Evolutionary conservation across 2,888 invertebrate species (phyloP).

Genomic region (Anagyrus pseudococci): DNA sequence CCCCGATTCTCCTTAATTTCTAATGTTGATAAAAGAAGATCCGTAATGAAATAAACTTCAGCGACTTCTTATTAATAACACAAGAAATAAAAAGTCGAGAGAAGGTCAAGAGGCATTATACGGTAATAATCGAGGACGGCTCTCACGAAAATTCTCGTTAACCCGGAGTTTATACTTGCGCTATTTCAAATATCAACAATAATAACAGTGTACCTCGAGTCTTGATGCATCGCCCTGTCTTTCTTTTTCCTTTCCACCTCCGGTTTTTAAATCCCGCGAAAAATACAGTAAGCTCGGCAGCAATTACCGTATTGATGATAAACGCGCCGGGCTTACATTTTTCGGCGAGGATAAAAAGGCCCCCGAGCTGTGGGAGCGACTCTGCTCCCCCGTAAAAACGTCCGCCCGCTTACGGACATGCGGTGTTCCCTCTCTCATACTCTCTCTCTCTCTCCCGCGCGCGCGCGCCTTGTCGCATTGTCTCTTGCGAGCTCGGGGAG

Average conservation of each 20-base stretch:
- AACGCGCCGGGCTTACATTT: slow-evolving; percentile 30
- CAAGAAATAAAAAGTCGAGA: too few relatives aligned
- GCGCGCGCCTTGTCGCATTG: neutral
- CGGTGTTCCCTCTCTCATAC: slow-evolving; percentile 1
- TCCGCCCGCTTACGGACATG: neutral
- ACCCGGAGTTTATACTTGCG: too few relatives aligned
- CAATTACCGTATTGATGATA: slow-evolving; percentile 39
- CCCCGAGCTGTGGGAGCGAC: slow-evolving; percentile 23
- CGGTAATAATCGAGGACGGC: too few relatives aligned
- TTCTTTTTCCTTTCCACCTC: neutral
- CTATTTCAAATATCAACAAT: too few relatives aligned
- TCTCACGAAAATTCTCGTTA: too few relatives aligned
- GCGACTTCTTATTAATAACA: too few relatives aligned
- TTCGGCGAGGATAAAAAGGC: slow-evolving; percentile 36
- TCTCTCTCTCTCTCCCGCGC: neutral
- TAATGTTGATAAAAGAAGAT: too few relatives aligned
- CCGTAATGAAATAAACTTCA: too few relatives aligned
- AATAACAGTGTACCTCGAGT: too few relatives aligned
- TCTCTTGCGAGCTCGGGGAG: slow-evolving; percentile 3
- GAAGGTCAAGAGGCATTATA: too few relatives aligned
- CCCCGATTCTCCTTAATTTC: too few relatives aligned
- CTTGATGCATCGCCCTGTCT: neutral
- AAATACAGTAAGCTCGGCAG: slow-evolving; percentile 25
- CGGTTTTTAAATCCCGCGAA: slow-evolving; percentile 25
- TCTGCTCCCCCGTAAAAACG: slow-evolving; percentile 16